Percentiles rank a stretch among this genome's conserved stretches.
These are phyloP conservation scores for Epizoanthus fatuus DNA, from an alignment of 92 coral and sea anemone genomes.

Conservation along the genomic window DNA sequence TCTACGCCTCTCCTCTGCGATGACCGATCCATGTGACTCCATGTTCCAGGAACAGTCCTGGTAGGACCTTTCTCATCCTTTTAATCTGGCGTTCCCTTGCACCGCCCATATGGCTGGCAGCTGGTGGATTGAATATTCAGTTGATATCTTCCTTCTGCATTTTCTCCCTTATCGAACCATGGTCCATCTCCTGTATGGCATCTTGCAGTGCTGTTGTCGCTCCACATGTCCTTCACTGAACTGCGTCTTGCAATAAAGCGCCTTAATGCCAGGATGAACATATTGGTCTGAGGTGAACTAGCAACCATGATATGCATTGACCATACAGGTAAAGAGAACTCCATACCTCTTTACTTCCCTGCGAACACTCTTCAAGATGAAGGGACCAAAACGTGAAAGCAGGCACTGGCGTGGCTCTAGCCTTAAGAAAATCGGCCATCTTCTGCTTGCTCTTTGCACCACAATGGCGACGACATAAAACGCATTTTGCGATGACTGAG, in stretches of 20 bases:
- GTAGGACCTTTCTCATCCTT: neutral
- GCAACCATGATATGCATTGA: constrained; percentile 11
- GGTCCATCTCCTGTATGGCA: neutral
- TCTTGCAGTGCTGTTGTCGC: neutral
- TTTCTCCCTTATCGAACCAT: neutral
- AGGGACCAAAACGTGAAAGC: constrained; percentile 40
- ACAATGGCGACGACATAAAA: neutral
- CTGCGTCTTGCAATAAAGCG: constrained; percentile 4
- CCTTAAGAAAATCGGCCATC: constrained; percentile 57
- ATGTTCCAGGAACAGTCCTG: neutral
- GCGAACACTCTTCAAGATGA: neutral
- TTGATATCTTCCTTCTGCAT: too few relatives aligned
- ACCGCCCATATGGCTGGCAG: neutral
- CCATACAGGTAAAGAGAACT: neutral
- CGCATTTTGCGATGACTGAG: neutral
- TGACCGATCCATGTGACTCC: too few relatives aligned
- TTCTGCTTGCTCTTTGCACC: constrained; percentile 3
- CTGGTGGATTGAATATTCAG: neutral
- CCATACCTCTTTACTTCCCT: neutral
- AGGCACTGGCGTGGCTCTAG: constrained; percentile 40
- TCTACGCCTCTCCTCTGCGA: too few relatives aligned
- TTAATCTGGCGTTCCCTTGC: neutral
- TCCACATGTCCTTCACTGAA: constrained; percentile 5
- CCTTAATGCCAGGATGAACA: neutral
- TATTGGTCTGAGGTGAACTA: neutral